phyloP scores from a whole-genome alignment of 2,113 vertebrate species.

The Chaenogobius annularis region DNA sequence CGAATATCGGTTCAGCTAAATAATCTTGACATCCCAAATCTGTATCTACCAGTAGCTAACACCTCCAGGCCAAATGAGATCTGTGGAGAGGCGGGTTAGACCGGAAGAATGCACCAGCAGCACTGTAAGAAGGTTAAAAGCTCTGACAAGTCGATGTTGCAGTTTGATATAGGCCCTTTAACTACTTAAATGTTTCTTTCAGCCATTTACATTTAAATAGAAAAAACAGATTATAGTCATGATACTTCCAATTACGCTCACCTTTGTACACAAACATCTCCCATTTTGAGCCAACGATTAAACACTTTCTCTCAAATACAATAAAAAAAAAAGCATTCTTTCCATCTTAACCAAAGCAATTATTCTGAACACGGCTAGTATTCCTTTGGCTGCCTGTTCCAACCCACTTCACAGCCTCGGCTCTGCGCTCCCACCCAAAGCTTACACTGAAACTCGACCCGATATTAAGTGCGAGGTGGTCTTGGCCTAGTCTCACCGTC shows the following conservation, averaged over 20 bases:
- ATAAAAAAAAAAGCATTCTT: not conserved
- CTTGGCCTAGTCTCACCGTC: constrained; percentile 82
- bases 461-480: constrained; percentile 37
- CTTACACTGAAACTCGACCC: constrained; percentile 47
- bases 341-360: not conserved
- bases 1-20: no score
- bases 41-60: no score
- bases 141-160: no score
- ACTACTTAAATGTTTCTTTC: no score
- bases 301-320: not conserved
- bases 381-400: constrained; percentile 52
- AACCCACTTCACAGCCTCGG: constrained; percentile 45
- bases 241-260: not conserved
- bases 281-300: not conserved
- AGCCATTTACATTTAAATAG: no score
- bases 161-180: no score
- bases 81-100: no score
- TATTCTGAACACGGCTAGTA: constrained; percentile 53
- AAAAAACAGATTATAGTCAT: not conserved
- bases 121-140: no score
- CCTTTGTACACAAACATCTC: not conserved
- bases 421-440: constrained; percentile 47
- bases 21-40: no score
- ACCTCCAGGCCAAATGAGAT: no score
- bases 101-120: no score